These are phyloP conservation scores for Drosophila borborema DNA, from an alignment of 2,888 invertebrate genomes.

Conservation along the genomic window DNA sequence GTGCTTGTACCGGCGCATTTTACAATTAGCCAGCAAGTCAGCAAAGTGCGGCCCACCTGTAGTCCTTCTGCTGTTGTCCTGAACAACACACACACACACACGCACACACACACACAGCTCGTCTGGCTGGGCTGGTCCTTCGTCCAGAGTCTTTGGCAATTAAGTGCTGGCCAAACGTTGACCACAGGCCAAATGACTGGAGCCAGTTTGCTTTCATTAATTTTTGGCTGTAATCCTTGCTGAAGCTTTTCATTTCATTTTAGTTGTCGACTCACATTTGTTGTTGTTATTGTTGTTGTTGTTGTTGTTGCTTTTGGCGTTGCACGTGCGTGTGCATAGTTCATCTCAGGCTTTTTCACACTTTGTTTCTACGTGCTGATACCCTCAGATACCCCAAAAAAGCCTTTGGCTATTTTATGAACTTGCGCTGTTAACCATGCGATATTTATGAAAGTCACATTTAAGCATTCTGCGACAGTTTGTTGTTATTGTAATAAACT, in stretches of 20 bases:
- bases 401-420: constrained; percentile 4
- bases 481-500: background rate
- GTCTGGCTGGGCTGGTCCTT: constrained; percentile 24
- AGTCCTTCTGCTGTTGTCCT: constrained; percentile 32
- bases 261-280: constrained; percentile 58
- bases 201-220: constrained; percentile 83
- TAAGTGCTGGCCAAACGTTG: constrained; percentile 81
- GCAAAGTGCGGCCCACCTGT: constrained; percentile 70
- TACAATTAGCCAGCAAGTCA: constrained; percentile 76
- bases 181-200: constrained; percentile 81
- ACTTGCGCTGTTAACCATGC: background rate
- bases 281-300: constrained; percentile 15
- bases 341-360: constrained; percentile 75
- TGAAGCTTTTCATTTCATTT: constrained; percentile 78
- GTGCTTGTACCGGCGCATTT: constrained; percentile 61
- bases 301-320: constrained; percentile 23
- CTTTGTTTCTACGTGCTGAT: constrained; percentile 56
- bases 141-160: constrained; percentile 76
- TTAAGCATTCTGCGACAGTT: background rate
- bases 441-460: background rate
- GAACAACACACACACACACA: constrained; percentile 32
- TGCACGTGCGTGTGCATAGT: constrained; percentile 70
- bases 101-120: constrained; percentile 14
- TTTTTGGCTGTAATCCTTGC: constrained; percentile 82
- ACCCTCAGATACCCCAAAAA: constrained; percentile 24